Conservation (phyloP, 2,888 invertebrate species). For the Mythimna pallens region DNA sequence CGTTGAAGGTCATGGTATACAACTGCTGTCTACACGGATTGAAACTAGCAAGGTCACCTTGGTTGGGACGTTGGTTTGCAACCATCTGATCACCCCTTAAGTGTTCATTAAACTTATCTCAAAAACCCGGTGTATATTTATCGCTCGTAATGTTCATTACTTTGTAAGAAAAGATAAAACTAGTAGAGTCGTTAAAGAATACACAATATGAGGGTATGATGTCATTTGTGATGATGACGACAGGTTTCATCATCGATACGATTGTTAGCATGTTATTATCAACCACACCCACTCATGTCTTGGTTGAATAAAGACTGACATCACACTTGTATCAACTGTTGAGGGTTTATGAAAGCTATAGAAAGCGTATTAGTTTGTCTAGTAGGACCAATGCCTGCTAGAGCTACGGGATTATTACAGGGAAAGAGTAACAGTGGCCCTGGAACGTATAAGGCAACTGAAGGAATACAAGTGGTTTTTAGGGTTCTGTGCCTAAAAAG, state of each 20-base stretch:
- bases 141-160: slow-evolving; percentile 13
- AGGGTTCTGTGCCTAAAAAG: too few species aligned
- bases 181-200: slow-evolving; percentile 4
- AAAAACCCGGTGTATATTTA: slow-evolving; percentile 12
- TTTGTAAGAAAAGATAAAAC: slow-evolving; percentile 41
- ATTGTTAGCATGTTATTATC: slow-evolving; percentile 1
- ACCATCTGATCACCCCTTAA: background rate
- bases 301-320: background rate
- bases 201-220: slow-evolving; percentile 38
- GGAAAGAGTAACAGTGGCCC: too few species aligned
- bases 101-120: slow-evolving; percentile 23
- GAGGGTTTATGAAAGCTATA: background rate
- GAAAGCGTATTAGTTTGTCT: too few species aligned
- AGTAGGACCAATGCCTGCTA: too few species aligned
- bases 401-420: too few species aligned
- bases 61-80: too few species aligned
- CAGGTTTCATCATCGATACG: slow-evolving; percentile 20
- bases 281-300: slow-evolving; percentile 2
- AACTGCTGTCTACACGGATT: too few species aligned
- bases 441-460: too few species aligned
- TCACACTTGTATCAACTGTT: background rate
- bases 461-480: too few species aligned
- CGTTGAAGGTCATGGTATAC: too few species aligned
- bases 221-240: slow-evolving; percentile 45
- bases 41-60: too few species aligned